Evolutionary conservation across 2,113 vertebrate species (phyloP), one percentile per base, ranked within the genome.

Genomic region (Merops nubicus): DNA sequence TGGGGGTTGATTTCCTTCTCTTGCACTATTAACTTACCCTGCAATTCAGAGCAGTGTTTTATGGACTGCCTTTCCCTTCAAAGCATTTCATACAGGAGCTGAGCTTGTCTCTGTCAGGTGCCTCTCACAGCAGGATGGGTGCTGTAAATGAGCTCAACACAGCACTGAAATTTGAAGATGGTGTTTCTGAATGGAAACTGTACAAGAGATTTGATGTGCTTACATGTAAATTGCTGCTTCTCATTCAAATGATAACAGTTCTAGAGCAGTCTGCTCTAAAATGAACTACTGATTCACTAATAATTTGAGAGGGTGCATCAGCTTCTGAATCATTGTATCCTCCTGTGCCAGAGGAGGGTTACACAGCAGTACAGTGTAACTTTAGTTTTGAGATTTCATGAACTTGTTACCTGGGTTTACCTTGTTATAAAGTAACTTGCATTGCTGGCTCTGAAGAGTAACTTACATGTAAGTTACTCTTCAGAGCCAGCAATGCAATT

Each of bases 221-320:
- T 29, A 40, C 11, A 2, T n/a, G 79, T 45, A 63, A 81, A 74
- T 84, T 33, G 54, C 40, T 80, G 31, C 76, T 80, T 45, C 38
- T 81, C n/a, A 16, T 28, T 63, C 25, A 67, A 25, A 81, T 18
- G 12, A 3, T 40, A 89, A 81, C 50, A 73, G 45, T 59, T 78
- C 23, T 31, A 91, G 92, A 97, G 85, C 90, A 89, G 60, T 51
- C 80, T 95, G 95, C 91, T 89, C 93, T 89, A 95, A 96, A n/a
- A 47, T 63, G 11, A 95, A 45, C 48, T 96, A 94, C 90, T 93
- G 85, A 86, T 96, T 80, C 96, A 93, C 76, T 95, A 92, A 6
- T 48, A 67, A 84, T 21, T 47, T 1, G 3, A 90, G 76, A 86
- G 28, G 33, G 29, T 90, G 59, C 40, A 69, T 34, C 45, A 73